Evolutionary conservation across 2,113 vertebrate genomes (phyloP).

Genomic region (Tragelaphus imberbis): DNA sequence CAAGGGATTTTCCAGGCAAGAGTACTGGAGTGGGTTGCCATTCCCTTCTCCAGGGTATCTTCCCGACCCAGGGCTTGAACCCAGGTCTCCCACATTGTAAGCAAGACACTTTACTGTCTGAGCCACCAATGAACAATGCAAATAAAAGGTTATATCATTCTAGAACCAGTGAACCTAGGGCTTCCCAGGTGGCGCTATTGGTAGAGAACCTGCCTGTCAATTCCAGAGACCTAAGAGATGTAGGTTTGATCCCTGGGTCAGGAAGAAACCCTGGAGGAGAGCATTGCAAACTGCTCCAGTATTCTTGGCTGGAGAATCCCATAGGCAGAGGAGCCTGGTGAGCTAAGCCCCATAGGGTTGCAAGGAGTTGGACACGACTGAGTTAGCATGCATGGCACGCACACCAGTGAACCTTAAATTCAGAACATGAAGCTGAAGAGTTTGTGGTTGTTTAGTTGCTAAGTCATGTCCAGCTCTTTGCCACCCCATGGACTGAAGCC

Average conservation of each 20-base stretch:
- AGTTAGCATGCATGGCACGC: background rate
- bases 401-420: background rate
- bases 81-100: too few relatives aligned
- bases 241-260: background rate
- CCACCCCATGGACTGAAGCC: background rate
- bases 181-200: background rate
- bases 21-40: too few relatives aligned
- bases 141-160: conserved; percentile 4
- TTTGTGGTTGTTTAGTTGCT: background rate
- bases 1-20: too few relatives aligned
- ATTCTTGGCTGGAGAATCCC: background rate
- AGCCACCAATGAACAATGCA: background rate
- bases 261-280: background rate
- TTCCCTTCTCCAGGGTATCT: too few relatives aligned
- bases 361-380: background rate
- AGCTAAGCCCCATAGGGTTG: background rate
- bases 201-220: background rate
- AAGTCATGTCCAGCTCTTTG: background rate
- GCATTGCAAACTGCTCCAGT: background rate
- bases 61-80: too few relatives aligned
- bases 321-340: background rate
- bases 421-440: background rate
- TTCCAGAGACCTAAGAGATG: background rate
- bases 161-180: background rate
- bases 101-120: too few relatives aligned